Evolutionary conservation across 2,888 invertebrate species (phyloP).

Genomic region (Euproctis similis): DNA sequence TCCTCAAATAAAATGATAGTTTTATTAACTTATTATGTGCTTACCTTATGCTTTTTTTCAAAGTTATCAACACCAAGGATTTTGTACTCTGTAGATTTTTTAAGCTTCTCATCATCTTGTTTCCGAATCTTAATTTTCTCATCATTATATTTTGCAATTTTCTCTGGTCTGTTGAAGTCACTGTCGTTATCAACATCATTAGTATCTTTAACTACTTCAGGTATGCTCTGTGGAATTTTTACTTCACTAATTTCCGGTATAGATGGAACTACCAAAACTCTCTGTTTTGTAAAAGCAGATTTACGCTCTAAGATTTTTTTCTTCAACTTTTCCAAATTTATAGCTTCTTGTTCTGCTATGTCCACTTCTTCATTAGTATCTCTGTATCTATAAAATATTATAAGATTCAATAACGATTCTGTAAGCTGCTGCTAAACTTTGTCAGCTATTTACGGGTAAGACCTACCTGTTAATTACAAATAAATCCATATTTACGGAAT

Average conservation of each 20-base stretch:
- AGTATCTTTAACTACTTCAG: background rate
- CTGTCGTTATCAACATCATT: constrained; percentile 9
- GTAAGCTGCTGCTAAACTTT: background rate
- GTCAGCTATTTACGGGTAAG: background rate
- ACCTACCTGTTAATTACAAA: constrained; percentile 82
- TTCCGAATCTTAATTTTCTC: constrained; percentile 16
- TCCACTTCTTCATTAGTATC: constrained; percentile 51
- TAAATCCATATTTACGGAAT: constrained; percentile 75
- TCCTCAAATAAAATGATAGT: background rate
- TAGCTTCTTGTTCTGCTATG: constrained; percentile 64
- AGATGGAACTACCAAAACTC: constrained; percentile 30
- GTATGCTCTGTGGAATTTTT: constrained; percentile 7
- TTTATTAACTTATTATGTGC: background rate
- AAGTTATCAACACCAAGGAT: constrained; percentile 80
- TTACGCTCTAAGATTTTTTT: constrained; percentile 77
- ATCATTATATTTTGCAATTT: too few species aligned
- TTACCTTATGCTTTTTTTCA: constrained; percentile 72
- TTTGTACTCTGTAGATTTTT: constrained; percentile 69
- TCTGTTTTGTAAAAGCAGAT: constrained; percentile 41
- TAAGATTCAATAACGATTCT: constrained; percentile 1
- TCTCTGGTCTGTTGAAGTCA: too few species aligned
- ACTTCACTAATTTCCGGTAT: constrained; percentile 5
- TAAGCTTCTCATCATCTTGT: constrained; percentile 16
- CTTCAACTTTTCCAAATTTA: constrained; percentile 75
- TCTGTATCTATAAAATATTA: constrained; percentile 51